Percentiles rank a stretch among this genome's conserved stretches.
Evolutionary conservation across 2,888 invertebrate genomes (phyloP).

Genomic region (Tachina fera): DNA sequence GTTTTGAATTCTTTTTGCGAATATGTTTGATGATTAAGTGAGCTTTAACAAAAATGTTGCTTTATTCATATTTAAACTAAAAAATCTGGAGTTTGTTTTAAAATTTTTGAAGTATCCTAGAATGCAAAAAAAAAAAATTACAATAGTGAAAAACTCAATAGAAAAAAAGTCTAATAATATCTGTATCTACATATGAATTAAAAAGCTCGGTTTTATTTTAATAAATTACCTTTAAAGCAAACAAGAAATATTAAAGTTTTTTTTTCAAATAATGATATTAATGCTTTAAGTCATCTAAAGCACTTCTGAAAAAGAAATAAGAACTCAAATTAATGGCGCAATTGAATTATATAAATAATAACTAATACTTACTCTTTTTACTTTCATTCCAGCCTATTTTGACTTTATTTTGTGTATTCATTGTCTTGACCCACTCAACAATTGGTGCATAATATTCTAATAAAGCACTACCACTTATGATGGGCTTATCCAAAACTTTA

Average conservation of each 20-base stretch:
- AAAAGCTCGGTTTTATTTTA: too few relatives aligned
- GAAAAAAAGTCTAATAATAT: too few relatives aligned
- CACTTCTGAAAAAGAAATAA: constrained; percentile 67
- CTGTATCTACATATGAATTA: too few relatives aligned
- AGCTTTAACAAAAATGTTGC: too few relatives aligned
- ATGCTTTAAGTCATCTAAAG: constrained; percentile 47
- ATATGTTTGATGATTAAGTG: too few relatives aligned
- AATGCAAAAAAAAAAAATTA: too few relatives aligned
- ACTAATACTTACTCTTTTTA: constrained; percentile 76
- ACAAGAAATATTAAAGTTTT: background rate
- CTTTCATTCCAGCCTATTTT: constrained; percentile 80
- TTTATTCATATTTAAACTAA: too few relatives aligned
- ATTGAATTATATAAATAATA: background rate
- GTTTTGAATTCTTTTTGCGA: too few relatives aligned
- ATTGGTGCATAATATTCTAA: constrained; percentile 90
- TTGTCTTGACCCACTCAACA: constrained; percentile 76
- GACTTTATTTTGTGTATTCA: constrained; percentile 76
- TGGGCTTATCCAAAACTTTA: constrained; percentile 87
- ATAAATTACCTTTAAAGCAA: too few relatives aligned
- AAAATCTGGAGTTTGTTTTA: too few relatives aligned
- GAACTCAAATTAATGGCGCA: background rate
- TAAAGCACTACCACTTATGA: constrained; percentile 89
- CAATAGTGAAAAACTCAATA: too few relatives aligned
- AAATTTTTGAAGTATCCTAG: too few relatives aligned
- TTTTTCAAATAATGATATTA: background rate